Percentiles rank a stretch among this genome's conserved stretches.
These are phyloP conservation scores for Microctonus hyperodae DNA, from an alignment of 2,888 invertebrate species.

Conservation along the genomic window DNA sequence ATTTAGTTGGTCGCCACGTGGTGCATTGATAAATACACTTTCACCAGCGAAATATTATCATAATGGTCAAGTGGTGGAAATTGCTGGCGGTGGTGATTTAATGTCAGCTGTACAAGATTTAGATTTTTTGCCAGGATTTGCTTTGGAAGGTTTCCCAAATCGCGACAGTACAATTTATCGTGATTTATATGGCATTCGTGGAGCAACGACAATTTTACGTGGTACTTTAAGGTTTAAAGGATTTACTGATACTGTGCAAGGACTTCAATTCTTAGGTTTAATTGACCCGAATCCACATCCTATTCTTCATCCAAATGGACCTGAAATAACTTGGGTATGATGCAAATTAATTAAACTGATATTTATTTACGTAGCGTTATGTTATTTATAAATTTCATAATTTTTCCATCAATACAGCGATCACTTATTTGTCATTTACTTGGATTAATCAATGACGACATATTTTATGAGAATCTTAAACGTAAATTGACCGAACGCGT, in stretches of 20 bases:
- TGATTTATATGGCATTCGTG: constrained; percentile 85
- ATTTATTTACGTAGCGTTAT: constrained; percentile 19
- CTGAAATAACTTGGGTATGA: constrained; percentile 92
- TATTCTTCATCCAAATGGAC: constrained; percentile 92
- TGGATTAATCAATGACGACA: constrained; percentile 83
- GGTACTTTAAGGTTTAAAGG: constrained; percentile 94
- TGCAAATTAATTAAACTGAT: constrained; percentile 12
- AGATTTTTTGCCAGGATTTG: constrained; percentile 95
- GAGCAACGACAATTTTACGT: constrained; percentile 87
- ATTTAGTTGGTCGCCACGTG: constrained; percentile 97
- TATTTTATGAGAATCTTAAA: constrained; percentile 92
- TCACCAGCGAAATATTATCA: constrained; percentile 87
- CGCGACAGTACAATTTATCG: constrained; percentile 92
- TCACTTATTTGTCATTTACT: constrained; percentile 85
- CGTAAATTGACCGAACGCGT: constrained; percentile 82
- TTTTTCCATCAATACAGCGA: constrained; percentile 68
- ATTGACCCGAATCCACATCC: constrained; percentile 87
- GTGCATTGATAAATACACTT: constrained; percentile 89
- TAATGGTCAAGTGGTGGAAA: constrained; percentile 85
- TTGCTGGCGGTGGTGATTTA: constrained; percentile 86
- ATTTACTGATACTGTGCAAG: constrained; percentile 87
- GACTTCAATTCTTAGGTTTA: constrained; percentile 86
- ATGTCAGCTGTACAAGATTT: constrained; percentile 82
- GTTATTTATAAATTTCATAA: constrained; percentile 16
- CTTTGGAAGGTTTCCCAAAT: constrained; percentile 96